Conservation (phyloP, 1,140 invertebrate genomes). For the Orius laevigatus region DNA sequence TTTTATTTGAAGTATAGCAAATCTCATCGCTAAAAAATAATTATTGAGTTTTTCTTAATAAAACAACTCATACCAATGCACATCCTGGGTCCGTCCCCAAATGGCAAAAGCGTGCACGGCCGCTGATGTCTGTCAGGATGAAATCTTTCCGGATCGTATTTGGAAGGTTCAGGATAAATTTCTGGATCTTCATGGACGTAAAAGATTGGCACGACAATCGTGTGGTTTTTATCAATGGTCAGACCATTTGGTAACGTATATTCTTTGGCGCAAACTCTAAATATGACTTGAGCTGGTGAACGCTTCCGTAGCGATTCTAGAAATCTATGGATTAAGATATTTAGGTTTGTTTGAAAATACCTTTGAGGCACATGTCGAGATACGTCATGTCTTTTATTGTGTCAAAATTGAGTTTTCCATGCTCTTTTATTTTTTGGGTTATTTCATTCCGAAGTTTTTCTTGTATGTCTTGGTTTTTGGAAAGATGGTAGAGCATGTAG, state of each 20-base stretch:
- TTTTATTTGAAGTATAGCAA: constrained; percentile 1
- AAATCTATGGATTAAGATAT: neutral
- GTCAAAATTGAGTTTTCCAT: neutral
- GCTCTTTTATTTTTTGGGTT: neutral
- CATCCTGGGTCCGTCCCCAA: constrained; percentile 5
- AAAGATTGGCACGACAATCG: neutral
- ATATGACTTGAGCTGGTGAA: neutral
- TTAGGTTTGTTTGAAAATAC: neutral
- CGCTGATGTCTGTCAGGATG: neutral
- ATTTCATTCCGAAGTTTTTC: constrained; percentile 1
- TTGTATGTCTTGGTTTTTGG: neutral
- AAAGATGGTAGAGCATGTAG: neutral
- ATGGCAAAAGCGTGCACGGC: constrained; percentile 3
- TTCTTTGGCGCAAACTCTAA: constrained; percentile 3
- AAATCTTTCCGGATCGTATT: neutral
- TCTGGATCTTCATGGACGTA: constrained; percentile 1
- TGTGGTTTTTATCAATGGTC: neutral
- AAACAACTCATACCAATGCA: constrained; percentile 2
- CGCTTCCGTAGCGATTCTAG: neutral
- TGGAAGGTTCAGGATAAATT: constrained; percentile 3
- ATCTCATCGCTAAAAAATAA: constrained; percentile 5
- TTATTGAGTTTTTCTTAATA: neutral
- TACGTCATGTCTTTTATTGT: neutral
- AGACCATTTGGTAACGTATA: neutral
- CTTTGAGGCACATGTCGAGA: constrained; percentile 5